Conservation (phyloP, 2,888 invertebrate genomes). For the Lissonota sp. region DNA sequence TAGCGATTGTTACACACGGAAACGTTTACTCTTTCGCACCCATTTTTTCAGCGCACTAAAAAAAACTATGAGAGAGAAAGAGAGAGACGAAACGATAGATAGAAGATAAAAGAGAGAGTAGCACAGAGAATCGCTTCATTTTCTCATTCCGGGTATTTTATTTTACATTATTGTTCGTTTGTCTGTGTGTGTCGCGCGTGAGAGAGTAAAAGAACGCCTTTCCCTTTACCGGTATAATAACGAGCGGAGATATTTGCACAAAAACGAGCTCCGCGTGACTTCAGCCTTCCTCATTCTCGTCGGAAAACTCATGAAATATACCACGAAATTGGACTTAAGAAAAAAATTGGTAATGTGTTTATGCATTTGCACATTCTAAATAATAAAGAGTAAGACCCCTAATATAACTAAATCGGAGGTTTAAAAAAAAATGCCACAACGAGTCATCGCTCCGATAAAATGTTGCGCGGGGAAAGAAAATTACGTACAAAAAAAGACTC, state of each 20-base stretch:
- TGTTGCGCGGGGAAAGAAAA: not conserved
- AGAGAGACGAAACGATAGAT: slow-evolving; percentile 13
- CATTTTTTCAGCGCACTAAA: not conserved
- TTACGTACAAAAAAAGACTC: not conserved
- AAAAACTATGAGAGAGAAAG: slow-evolving; percentile 22
- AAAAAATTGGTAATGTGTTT: not conserved
- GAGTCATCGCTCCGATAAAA: slow-evolving; percentile 14
- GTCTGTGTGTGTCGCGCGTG: slow-evolving; percentile 33
- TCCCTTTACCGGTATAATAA: slow-evolving; percentile 52
- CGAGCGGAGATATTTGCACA: slow-evolving; percentile 61
- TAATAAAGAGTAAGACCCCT: no score
- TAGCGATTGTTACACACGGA: slow-evolving; percentile 68
- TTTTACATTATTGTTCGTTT: slow-evolving; percentile 32
- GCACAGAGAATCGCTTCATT: slow-evolving; percentile 29
- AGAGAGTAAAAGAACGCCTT: slow-evolving; percentile 40
- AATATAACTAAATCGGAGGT: no score
- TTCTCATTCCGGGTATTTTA: slow-evolving; percentile 57
- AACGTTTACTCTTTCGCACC: slow-evolving; percentile 57
- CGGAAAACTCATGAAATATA: slow-evolving; percentile 1
- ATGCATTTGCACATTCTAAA: no score
- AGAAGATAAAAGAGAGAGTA: slow-evolving; percentile 24
- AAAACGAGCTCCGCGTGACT: slow-evolving; percentile 57
- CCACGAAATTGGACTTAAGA: slow-evolving; percentile 12
- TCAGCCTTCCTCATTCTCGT: slow-evolving; percentile 60
- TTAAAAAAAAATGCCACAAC: not conserved